Evolutionary conservation across 64 coral and sea anemone species (phyloP).

Genomic region (Porites australiensis): DNA sequence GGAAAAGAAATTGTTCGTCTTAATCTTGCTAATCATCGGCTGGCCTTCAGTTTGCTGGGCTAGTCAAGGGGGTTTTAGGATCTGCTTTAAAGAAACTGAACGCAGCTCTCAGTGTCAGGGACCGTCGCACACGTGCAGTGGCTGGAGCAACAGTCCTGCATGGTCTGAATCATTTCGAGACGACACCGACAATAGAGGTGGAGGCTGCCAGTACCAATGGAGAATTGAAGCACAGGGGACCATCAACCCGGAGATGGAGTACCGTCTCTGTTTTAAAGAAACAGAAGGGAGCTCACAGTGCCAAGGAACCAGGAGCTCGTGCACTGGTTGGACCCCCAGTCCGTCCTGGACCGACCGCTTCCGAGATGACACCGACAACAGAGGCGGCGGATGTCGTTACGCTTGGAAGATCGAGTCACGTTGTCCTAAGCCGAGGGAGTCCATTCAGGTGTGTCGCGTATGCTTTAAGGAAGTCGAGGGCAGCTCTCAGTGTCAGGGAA

Average conservation of each 20-base stretch:
- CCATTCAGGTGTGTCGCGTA: conserved; percentile 21
- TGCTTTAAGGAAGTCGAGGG: conserved; percentile 76
- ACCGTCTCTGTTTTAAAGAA: conserved; percentile 30
- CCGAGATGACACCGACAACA: conserved; percentile 31
- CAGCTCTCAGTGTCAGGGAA: conserved; percentile 72
- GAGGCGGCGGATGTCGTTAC: conserved; percentile 44
- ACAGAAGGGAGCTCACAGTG: no score
- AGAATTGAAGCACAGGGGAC: conserved; percentile 9
- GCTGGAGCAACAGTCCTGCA: conserved; percentile 31
- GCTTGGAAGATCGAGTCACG: conserved; percentile 61
- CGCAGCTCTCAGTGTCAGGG: conserved; percentile 50
- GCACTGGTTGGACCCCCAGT: conserved; percentile 45
- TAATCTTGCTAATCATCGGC: not conserved
- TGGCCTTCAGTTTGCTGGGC: not conserved
- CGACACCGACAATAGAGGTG: conserved; percentile 62
- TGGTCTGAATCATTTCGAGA: conserved; percentile 66
- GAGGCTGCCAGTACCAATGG: conserved; percentile 61
- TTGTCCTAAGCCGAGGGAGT: not conserved
- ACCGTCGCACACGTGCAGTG: conserved; percentile 45
- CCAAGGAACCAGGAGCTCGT: conserved; percentile 11
- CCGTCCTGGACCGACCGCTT: conserved; percentile 51
- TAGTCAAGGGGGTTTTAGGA: conserved; percentile 22
- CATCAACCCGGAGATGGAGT: not conserved
- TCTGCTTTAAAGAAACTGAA: conserved; percentile 50
- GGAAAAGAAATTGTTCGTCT: not conserved